Percentiles rank a stretch among this genome's conserved stretches.
Evolutionary conservation across 2,888 invertebrate genomes (phyloP).

Genomic region (Heliconius ismenius): DNA sequence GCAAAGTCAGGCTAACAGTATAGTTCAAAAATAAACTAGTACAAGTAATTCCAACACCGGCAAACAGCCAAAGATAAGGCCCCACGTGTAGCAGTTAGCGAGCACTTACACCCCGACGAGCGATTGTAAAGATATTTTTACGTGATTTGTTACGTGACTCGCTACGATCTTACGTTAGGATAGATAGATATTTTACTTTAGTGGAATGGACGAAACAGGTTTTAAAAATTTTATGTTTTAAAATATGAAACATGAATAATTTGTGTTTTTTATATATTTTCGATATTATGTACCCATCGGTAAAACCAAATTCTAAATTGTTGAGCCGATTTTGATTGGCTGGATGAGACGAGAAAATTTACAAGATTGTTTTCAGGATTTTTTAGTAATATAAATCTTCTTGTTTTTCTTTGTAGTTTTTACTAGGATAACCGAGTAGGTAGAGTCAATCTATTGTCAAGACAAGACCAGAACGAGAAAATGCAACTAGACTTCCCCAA

Average conservation of each 20-base stretch:
- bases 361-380: too few relatives aligned
- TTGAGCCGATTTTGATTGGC: too few relatives aligned
- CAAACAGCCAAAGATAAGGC: slow-evolving; percentile 47
- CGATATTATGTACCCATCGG: too few relatives aligned
- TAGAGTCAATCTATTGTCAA: too few relatives aligned
- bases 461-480: too few relatives aligned
- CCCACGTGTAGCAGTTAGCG: slow-evolving; percentile 45
- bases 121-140: slow-evolving; percentile 37
- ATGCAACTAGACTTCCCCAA: too few relatives aligned
- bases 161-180: slow-evolving; percentile 12
- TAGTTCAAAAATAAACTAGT: background rate
- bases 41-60: slow-evolving; percentile 42
- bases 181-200: slow-evolving; percentile 8
- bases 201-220: slow-evolving; percentile 1
- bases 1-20: background rate
- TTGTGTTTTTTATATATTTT: too few relatives aligned
- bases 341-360: too few relatives aligned
- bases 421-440: too few relatives aligned
- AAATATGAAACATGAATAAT: background rate
- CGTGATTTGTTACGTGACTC: slow-evolving; percentile 35
- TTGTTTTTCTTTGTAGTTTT: too few relatives aligned
- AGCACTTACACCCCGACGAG: slow-evolving; percentile 36
- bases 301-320: too few relatives aligned
- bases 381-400: too few relatives aligned
- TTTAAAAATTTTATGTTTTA: background rate